A percentile compares a stretch with the other conserved stretches of the same genome.
These are phyloP conservation scores for Coelopa pilipes DNA, from an alignment of 2,888 invertebrate genomes.

Conservation along the genomic window DNA sequence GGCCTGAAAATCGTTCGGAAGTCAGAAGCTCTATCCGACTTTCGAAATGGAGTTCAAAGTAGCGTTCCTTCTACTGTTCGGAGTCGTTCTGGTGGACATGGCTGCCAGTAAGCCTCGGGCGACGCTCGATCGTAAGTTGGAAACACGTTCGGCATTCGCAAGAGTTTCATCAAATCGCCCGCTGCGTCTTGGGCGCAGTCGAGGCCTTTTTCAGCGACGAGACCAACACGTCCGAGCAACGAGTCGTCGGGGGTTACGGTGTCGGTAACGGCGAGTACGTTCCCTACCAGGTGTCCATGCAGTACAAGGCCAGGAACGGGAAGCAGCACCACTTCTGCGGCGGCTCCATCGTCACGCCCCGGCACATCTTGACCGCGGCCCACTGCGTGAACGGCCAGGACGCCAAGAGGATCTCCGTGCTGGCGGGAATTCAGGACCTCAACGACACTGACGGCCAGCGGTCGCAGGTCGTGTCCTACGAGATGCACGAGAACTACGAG, in stretches of 20 bases:
- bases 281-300: constrained; percentile 62
- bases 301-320: constrained; percentile 51
- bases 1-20: background rate
- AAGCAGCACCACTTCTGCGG: constrained; percentile 63
- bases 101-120: background rate
- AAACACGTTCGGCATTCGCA: background rate
- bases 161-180: too few relatives aligned
- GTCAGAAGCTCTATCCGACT: background rate
- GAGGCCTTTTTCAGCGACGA: constrained; percentile 53
- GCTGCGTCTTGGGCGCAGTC: constrained; percentile 47
- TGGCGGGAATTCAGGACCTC: constrained; percentile 57
- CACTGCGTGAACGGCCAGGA: constrained; percentile 63
- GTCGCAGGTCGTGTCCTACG: constrained; percentile 55
- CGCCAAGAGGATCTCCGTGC: constrained; percentile 54
- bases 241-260: constrained; percentile 60
- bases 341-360: constrained; percentile 62
- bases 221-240: constrained; percentile 54
- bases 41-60: constrained; percentile 19
- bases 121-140: constrained; percentile 36
- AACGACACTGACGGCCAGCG: constrained; percentile 53
- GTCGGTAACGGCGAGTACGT: constrained; percentile 54
- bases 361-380: constrained; percentile 63
- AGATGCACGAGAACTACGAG: constrained; percentile 61
- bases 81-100: background rate
- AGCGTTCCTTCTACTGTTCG: background rate